These are phyloP conservation scores for Meteorus colon DNA, from an alignment of 2,888 invertebrate species.

Conservation along the genomic window DNA sequence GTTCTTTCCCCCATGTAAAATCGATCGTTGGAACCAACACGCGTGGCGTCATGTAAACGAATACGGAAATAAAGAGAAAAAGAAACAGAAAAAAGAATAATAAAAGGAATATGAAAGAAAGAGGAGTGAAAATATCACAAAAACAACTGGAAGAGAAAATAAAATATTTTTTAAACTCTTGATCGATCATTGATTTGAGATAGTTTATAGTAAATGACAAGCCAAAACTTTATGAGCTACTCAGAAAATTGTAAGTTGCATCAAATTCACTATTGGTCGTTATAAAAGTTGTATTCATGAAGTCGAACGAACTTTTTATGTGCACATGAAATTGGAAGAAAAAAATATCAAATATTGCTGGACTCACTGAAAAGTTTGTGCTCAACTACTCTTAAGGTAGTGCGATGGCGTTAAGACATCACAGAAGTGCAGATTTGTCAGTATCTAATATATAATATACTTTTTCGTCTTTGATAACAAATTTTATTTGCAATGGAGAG, in stretches of 20 bases:
- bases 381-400: background rate
- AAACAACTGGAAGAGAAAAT: slow-evolving; percentile 22
- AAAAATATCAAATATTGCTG: background rate
- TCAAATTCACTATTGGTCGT: slow-evolving; percentile 19
- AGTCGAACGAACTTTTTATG: slow-evolving; percentile 15
- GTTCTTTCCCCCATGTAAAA: slow-evolving; percentile 28
- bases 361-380: slow-evolving; percentile 12
- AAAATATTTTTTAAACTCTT: slow-evolving; percentile 30
- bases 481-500: background rate
- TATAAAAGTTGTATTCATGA: slow-evolving; percentile 25
- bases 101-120: background rate
- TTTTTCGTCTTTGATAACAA: background rate
- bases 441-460: background rate
- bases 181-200: slow-evolving; percentile 33
- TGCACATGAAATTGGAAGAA: background rate
- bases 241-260: slow-evolving; percentile 19
- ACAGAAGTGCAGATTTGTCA: background rate
- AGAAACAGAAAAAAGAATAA: slow-evolving; percentile 6
- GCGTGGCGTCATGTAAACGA: slow-evolving; percentile 9
- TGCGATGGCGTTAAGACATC: background rate
- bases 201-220: slow-evolving; percentile 1
- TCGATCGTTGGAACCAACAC: slow-evolving; percentile 39
- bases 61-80: background rate
- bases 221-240: background rate
- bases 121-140: slow-evolving; percentile 13